Conservation (phyloP, 2,888 invertebrate genomes). For the Galeruca laticollis region DNA sequence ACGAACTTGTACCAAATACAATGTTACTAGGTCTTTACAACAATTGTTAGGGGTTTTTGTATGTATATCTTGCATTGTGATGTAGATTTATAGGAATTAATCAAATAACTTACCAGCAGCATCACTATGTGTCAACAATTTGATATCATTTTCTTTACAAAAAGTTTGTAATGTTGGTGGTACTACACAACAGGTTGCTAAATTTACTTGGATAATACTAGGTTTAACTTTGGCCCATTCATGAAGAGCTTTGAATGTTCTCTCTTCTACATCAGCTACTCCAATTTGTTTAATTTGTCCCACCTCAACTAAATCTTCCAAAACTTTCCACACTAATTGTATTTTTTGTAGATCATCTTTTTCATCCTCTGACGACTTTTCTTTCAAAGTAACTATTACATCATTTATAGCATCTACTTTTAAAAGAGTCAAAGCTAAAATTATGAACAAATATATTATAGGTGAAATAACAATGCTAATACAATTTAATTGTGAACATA, state of each 20-base stretch:
- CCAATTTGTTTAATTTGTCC: slow-evolving; percentile 82
- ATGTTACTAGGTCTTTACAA: neutral
- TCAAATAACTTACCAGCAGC: slow-evolving; percentile 76
- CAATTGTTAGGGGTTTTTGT: neutral
- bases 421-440: slow-evolving; percentile 78
- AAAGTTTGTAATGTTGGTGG: slow-evolving; percentile 91
- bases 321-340: slow-evolving; percentile 80
- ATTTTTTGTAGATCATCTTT: slow-evolving; percentile 71
- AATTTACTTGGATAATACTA: slow-evolving; percentile 91
- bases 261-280: slow-evolving; percentile 90
- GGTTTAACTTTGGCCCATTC: slow-evolving; percentile 85
- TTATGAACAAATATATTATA: slow-evolving; percentile 39
- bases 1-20: neutral
- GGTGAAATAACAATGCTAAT: too few relatives aligned
- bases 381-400: slow-evolving; percentile 83
- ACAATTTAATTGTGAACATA: too few relatives aligned
- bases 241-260: slow-evolving; percentile 81
- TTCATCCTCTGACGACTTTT: slow-evolving; percentile 60
- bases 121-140: slow-evolving; percentile 95
- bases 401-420: slow-evolving; percentile 83
- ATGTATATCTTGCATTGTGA: neutral
- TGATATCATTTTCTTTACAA: slow-evolving; percentile 91
- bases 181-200: slow-evolving; percentile 93
- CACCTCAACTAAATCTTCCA: slow-evolving; percentile 78
- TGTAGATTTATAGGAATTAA: neutral